Percentiles rank a stretch among this genome's conserved stretches.
Conservation (phyloP, 2,113 vertebrate species). For the Engraulis encrasicolus region DNA sequence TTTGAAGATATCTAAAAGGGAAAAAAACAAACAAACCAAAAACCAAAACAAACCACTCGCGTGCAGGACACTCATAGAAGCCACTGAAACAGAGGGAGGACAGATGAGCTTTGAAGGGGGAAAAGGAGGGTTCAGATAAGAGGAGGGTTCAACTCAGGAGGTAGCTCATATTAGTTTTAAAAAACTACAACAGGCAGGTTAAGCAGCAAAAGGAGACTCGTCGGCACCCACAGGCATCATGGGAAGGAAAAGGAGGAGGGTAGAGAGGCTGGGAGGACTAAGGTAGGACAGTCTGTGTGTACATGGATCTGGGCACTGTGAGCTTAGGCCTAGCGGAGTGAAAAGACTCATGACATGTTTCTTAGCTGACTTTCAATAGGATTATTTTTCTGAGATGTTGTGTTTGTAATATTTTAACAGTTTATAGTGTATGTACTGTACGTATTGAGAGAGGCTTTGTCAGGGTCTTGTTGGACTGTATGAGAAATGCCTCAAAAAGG, state of each 20-base stretch:
- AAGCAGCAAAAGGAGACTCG: constrained; percentile 33
- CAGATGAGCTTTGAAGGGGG: constrained; percentile 43
- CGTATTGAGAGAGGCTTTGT: background rate
- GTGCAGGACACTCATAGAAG: constrained; percentile 57
- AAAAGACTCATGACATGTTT: background rate
- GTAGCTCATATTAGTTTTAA: constrained; percentile 59
- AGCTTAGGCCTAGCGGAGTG: constrained; percentile 40
- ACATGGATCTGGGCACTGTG: constrained; percentile 60
- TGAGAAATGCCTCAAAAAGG: background rate
- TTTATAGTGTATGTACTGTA: too few species aligned
- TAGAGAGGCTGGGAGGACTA: constrained; percentile 49
- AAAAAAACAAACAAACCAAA: background rate
- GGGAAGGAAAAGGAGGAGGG: constrained; percentile 51
- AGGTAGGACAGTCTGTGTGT: constrained; percentile 38
- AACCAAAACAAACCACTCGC: background rate
- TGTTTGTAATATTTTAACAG: background rate
- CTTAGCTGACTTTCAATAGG: too few species aligned
- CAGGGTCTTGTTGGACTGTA: background rate
- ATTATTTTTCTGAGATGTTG: too few species aligned
- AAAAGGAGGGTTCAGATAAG: constrained; percentile 21
- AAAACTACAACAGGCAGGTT: constrained; percentile 53
- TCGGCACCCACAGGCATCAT: constrained; percentile 50
- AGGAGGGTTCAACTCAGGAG: constrained; percentile 54
- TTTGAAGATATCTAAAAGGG: background rate
- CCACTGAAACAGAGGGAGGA: constrained; percentile 37